Evolutionary conservation across 2,113 vertebrate genomes (phyloP).

Genomic region (Microcebus griseorufus): DNA sequence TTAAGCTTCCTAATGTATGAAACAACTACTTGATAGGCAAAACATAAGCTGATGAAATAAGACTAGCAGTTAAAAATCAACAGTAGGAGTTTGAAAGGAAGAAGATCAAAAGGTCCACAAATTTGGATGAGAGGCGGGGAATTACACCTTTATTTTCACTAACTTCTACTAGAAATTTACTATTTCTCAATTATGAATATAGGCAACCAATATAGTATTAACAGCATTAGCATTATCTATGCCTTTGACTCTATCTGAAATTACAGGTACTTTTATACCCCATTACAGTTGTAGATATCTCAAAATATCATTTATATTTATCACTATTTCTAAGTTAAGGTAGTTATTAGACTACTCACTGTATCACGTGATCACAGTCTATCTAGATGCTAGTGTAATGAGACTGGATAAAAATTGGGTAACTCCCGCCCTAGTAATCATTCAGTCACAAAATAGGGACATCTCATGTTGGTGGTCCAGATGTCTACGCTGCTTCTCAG

Average conservation of each 20-base stretch:
- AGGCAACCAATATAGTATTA: neutral
- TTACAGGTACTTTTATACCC: neutral
- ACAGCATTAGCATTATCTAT: neutral
- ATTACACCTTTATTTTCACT: neutral
- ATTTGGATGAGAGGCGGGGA: neutral
- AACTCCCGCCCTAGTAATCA: neutral
- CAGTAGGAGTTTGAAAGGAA: neutral
- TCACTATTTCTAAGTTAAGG: neutral
- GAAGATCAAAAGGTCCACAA: neutral
- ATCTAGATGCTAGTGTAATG: neutral
- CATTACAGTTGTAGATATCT: neutral
- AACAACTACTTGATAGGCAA: neutral
- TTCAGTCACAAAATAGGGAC: neutral
- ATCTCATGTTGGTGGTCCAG: neutral
- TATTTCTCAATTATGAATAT: neutral
- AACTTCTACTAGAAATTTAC: slow-evolving; percentile 5
- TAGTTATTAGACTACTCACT: neutral
- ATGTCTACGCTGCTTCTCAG: neutral
- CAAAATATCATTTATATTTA: neutral
- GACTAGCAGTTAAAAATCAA: slow-evolving; percentile 20
- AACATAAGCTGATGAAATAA: neutral
- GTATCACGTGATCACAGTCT: neutral
- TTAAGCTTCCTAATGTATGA: neutral
- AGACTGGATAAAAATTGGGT: neutral
- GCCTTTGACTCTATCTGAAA: neutral